Conservation (phyloP, 2,113 vertebrate species). For the Rhinichthys klamathensis region DNA sequence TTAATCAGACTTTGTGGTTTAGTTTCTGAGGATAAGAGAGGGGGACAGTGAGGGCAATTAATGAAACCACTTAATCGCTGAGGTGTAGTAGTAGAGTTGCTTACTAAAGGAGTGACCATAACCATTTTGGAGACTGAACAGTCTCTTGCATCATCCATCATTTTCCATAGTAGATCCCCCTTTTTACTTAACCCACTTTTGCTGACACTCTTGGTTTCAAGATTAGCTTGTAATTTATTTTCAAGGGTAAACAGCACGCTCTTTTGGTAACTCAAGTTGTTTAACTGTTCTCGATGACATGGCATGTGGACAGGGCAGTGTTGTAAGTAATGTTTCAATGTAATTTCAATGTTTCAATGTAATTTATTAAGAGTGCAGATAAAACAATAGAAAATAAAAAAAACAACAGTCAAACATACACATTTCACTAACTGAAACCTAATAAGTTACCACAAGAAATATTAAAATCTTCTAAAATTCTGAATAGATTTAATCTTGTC, state of each 20-base stretch:
- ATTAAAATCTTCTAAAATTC: slow-evolving; percentile 35
- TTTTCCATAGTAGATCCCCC: background rate
- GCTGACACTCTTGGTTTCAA: background rate
- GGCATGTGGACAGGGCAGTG: background rate
- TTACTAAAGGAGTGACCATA: background rate
- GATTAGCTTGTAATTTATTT: background rate
- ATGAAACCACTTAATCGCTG: background rate
- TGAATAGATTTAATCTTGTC: slow-evolving; percentile 18
- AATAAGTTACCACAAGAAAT: slow-evolving; percentile 63
- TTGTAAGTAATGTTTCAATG: background rate
- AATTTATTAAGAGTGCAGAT: slow-evolving; percentile 18
- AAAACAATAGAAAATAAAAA: slow-evolving; percentile 13
- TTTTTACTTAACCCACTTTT: background rate
- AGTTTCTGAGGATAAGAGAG: background rate
- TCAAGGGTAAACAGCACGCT: slow-evolving; percentile 29
- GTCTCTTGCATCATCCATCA: background rate
- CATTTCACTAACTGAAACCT: slow-evolving; percentile 50
- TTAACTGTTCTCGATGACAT: background rate
- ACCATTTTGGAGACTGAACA: background rate
- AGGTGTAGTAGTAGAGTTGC: too few species aligned
- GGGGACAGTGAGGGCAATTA: background rate
- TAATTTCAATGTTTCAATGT: background rate
- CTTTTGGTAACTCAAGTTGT: slow-evolving; percentile 26
- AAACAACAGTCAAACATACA: background rate
- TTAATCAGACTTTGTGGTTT: background rate